These are phyloP conservation scores for Pheucticus melanocephalus DNA, from an alignment of 2,113 vertebrate species.

Conservation along the genomic window DNA sequence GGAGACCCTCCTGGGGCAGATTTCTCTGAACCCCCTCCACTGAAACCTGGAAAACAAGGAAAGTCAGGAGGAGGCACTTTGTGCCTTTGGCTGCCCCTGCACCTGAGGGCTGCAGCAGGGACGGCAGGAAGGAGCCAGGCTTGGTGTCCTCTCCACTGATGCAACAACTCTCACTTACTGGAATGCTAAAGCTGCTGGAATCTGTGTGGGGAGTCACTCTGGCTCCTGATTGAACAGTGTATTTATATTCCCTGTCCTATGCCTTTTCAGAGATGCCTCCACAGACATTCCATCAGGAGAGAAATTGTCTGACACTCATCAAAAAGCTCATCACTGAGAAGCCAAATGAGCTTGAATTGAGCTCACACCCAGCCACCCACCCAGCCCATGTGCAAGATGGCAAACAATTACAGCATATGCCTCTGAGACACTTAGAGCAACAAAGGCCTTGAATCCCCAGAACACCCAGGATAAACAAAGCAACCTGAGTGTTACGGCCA, in stretches of 20 bases:
- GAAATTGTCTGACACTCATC: neutral
- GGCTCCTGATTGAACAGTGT: neutral
- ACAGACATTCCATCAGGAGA: neutral
- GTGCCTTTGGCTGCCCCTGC: neutral
- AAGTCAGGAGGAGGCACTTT: neutral
- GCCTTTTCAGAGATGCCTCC: neutral
- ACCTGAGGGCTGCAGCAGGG: fast-evolving
- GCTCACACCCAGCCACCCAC: slow-evolving; percentile 27
- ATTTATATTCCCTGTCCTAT: neutral
- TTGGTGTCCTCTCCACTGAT: fast-evolving
- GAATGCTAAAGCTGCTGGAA: neutral
- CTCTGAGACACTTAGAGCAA: slow-evolving; percentile 11
- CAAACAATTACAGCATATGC: slow-evolving; percentile 34
- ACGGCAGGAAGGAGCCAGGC: neutral
- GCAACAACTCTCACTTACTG: neutral
- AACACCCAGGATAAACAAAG: slow-evolving; percentile 3
- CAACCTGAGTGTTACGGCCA: neutral
- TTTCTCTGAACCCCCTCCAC: neutral
- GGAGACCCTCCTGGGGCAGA: neutral
- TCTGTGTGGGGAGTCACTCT: neutral
- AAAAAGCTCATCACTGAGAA: neutral
- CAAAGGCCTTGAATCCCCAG: neutral
- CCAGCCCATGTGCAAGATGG: neutral
- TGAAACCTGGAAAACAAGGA: neutral
- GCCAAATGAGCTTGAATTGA: neutral